Percentiles rank a stretch among this genome's conserved stretches.
Conservation (phyloP, 2,797 vertebrate species). For the Jordanella pulchra region DNA sequence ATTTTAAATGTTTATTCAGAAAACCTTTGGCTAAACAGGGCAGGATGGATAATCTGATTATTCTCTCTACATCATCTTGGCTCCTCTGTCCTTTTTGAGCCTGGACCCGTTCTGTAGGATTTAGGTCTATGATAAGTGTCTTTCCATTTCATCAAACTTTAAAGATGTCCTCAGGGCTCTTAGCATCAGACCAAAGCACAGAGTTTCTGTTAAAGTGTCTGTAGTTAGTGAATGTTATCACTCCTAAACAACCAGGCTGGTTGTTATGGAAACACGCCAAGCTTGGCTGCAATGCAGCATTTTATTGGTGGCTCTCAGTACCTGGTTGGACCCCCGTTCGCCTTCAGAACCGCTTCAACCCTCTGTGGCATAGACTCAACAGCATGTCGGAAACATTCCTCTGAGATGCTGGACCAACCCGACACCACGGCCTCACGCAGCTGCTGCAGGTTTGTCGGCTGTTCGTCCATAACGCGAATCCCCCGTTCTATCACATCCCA, state of each 20-base stretch:
- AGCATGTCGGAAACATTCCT: constrained; percentile 17
- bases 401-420: constrained; percentile 17
- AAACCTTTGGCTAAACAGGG: neutral
- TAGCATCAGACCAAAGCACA: too few species aligned
- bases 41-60: too few species aligned
- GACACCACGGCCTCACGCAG: constrained; percentile 19
- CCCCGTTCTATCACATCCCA: constrained; percentile 42
- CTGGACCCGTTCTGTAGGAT: too few species aligned
- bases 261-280: neutral
- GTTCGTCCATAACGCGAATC: constrained; percentile 53
- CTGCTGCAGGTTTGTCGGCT: constrained; percentile 52
- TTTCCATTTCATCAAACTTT: too few species aligned
- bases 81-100: too few species aligned
- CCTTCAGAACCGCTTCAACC: neutral
- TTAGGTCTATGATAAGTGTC: too few species aligned
- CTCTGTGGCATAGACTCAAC: constrained; percentile 3
- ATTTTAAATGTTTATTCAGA: constrained; percentile 1
- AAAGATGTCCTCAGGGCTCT: too few species aligned
- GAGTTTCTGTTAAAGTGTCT: too few species aligned
- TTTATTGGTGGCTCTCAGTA: neutral
- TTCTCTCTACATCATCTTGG: too few species aligned
- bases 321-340: neutral
- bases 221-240: too few species aligned
- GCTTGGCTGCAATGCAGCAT: neutral
- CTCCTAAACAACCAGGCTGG: too few species aligned